Conservation (phyloP, 2,888 invertebrate species). For the Prenolepis imparis region DNA sequence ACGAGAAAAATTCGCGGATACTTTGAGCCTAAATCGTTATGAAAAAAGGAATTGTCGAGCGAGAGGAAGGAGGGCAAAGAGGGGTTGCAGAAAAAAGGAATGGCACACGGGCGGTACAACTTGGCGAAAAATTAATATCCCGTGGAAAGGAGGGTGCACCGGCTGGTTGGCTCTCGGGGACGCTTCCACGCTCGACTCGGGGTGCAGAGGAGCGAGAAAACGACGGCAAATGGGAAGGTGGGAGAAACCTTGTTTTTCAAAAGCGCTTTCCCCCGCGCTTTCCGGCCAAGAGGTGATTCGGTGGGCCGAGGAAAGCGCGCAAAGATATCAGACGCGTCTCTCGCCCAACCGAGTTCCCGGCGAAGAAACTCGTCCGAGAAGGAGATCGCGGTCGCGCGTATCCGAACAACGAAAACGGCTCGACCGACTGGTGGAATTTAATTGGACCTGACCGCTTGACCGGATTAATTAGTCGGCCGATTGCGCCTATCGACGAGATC, state of each 20-base stretch:
- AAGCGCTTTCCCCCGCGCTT: conserved; percentile 57
- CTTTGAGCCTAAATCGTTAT: background rate
- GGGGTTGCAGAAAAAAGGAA: conserved; percentile 51
- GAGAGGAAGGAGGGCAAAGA: background rate
- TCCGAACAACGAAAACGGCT: conserved; percentile 55
- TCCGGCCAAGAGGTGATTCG: background rate
- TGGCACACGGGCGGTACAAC: conserved; percentile 70
- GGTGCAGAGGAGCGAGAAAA: conserved; percentile 47
- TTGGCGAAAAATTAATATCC: conserved; percentile 85
- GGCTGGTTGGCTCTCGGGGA: conserved; percentile 74
- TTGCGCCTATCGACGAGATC: conserved; percentile 53
- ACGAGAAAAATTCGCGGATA: background rate
- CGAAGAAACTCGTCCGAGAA: conserved; percentile 66
- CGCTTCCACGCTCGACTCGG: conserved; percentile 62
- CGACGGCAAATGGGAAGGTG: conserved; percentile 41
- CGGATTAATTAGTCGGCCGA: conserved; percentile 78
- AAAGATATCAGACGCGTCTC: conserved; percentile 10
- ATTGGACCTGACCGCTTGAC: conserved; percentile 79
- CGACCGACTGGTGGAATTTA: conserved; percentile 71
- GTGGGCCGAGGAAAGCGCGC: background rate
- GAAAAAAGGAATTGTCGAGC: conserved; percentile 4
- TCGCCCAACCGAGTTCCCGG: conserved; percentile 18
- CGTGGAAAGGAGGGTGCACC: conserved; percentile 76
- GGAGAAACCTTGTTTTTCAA: conserved; percentile 77
- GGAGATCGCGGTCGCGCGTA: conserved; percentile 52